Evolutionary conservation across 2,888 invertebrate genomes (phyloP), one percentile per base, ranked within the genome.

Genomic region (Lepidocyrtoides sp.): DNA sequence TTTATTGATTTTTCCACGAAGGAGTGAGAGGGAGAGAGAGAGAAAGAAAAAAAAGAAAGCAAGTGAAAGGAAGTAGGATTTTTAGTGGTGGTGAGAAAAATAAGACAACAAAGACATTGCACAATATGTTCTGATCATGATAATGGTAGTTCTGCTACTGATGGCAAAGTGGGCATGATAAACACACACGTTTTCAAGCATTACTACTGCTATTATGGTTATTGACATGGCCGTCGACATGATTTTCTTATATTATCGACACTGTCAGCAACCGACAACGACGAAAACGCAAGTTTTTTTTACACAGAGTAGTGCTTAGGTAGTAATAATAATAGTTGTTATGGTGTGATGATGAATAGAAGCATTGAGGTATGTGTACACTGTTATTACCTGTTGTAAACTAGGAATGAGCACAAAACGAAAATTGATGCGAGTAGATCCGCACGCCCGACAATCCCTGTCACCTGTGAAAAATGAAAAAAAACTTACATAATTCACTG

Each of bases 361-460:
- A 17, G 44, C 26, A 84, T 84, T 84, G 84, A 86, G 75, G 75
- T 57, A 72, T 82, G 57, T 82, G 41, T 23, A 60, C 77, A 48
- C 41, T 72, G 60, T 84, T 85, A 77, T 97, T 95, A 98, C 97
- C 97, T 97, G 95, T 97, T 97, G 95, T 98, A 98, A 69, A 97
- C 96, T 51, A 98, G 96, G 92, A 98, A 96, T 0, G 98, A 97
- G 91, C 97, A 96, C 7, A 98, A 96, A 95, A 98, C 98, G 95
- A 98, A 97, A 72, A 97, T 96, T 94, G 98, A 97, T 5, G 98
- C 97, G 88, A 98, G 95, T 1, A 98, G 97, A 95, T 98, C 98
- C 4, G 98, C 98, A 94, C 98, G 96, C 0, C 98, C 98, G 0
- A 98, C 98, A 90, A 98, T 97, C 88, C 98, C 98, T 0, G 98